Conservation (phyloP, 2,797 vertebrate genomes). For the Alosa sapidissima region DNA sequence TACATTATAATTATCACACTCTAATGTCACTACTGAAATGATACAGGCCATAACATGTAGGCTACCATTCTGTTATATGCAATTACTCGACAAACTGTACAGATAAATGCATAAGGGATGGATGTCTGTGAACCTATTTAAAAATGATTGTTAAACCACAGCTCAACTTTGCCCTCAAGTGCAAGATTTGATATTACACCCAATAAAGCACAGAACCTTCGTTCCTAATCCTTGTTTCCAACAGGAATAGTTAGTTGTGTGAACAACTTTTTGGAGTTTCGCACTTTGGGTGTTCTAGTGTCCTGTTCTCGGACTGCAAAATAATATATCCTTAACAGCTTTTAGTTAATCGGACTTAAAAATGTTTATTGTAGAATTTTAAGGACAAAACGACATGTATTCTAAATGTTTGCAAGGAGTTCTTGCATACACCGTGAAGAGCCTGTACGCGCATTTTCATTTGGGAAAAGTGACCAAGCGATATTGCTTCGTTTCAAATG, state of each 20-base stretch:
- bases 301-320: neutral
- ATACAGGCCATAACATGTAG: neutral
- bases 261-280: neutral
- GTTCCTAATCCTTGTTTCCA: neutral
- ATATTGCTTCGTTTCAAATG: neutral
- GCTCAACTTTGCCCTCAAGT: constrained; percentile 62
- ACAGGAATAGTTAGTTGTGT: constrained; percentile 49
- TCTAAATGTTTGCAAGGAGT: neutral
- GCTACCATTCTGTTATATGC: neutral
- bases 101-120: neutral
- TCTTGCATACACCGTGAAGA: neutral
- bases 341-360: neutral
- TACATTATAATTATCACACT: neutral
- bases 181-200: constrained; percentile 32
- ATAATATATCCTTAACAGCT: neutral
- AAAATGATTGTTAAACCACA: neutral
- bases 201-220: constrained; percentile 25
- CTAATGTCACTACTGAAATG: neutral
- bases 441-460: neutral
- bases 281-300: neutral
- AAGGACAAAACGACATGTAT: neutral
- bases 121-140: neutral
- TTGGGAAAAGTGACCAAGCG: neutral
- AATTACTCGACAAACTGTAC: neutral
- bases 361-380: neutral